Conservation (phyloP, 2,797 vertebrate species). For the Mustela erminea region DNA sequence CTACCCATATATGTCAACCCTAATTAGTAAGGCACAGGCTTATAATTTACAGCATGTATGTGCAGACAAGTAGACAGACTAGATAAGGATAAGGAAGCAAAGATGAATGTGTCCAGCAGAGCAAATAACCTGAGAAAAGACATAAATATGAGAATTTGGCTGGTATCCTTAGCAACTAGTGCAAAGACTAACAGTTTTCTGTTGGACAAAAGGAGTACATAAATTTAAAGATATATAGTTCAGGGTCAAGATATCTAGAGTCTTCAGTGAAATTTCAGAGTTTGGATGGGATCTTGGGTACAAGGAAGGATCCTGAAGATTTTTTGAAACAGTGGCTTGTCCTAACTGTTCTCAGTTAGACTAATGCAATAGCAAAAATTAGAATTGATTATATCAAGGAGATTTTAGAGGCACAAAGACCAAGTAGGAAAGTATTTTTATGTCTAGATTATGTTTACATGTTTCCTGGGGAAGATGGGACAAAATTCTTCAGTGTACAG, state of each 20-base stretch:
- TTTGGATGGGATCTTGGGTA: neutral
- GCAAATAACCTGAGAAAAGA: constrained; percentile 9
- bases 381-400: neutral
- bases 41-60: neutral
- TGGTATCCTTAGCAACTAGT: neutral
- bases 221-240: neutral
- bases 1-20: neutral
- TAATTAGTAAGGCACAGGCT: neutral
- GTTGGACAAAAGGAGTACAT: neutral
- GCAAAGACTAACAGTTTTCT: neutral
- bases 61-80: neutral
- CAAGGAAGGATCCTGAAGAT: neutral
- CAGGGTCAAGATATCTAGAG: neutral
- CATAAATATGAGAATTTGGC: neutral
- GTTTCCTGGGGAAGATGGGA: neutral
- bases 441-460: neutral
- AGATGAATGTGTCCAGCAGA: neutral
- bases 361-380: neutral
- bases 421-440: neutral
- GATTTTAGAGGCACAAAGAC: neutral
- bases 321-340: neutral
- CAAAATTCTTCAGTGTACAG: neutral
- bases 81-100: neutral
- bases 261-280: constrained; percentile 9
- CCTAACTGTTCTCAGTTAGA: neutral